phyloP scores from a whole-genome alignment of 2,797 vertebrate genomes.

The Liasis olivaceus region DNA sequence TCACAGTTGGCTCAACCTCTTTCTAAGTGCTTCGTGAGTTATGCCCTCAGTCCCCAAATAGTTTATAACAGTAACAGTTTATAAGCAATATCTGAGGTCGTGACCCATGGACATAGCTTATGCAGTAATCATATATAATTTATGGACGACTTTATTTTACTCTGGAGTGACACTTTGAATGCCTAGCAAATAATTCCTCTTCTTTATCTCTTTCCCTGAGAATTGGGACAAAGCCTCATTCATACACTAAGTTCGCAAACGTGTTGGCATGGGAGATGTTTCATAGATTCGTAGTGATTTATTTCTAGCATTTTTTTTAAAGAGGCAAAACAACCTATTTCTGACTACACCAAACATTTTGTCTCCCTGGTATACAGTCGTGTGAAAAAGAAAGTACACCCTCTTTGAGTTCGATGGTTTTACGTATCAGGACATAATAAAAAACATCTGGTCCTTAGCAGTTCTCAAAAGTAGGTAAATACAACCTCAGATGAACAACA shows the following conservation, averaged over 20 bases:
- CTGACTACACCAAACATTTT: constrained; percentile 52
- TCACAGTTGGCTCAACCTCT: constrained; percentile 38
- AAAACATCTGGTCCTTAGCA: too few relatives aligned
- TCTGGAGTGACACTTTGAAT: neutral
- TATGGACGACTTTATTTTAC: constrained; percentile 39
- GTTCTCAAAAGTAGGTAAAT: too few relatives aligned
- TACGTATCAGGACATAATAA: too few relatives aligned
- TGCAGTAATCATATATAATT: neutral
- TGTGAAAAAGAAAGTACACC: too few relatives aligned
- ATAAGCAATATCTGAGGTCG: constrained; percentile 41
- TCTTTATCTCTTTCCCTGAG: constrained; percentile 44
- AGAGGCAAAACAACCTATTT: constrained; percentile 46
- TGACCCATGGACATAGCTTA: constrained; percentile 25
- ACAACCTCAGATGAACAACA: too few relatives aligned
- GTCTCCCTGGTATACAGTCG: constrained; percentile 32
- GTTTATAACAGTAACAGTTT: constrained; percentile 25
- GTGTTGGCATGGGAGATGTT: constrained; percentile 61
- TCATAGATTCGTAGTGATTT: constrained; percentile 61
- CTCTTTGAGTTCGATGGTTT: too few relatives aligned
- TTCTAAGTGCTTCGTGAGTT: constrained; percentile 53
- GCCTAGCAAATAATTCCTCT: constrained; percentile 13
- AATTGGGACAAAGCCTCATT: constrained; percentile 62
- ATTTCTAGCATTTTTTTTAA: constrained; percentile 58
- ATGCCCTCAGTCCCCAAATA: constrained; percentile 44
- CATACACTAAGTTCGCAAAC: constrained; percentile 53